Percentiles rank a stretch among this genome's conserved stretches.
Conservation (phyloP, 2,113 vertebrate genomes). For the Ahaetulla prasina region DNA sequence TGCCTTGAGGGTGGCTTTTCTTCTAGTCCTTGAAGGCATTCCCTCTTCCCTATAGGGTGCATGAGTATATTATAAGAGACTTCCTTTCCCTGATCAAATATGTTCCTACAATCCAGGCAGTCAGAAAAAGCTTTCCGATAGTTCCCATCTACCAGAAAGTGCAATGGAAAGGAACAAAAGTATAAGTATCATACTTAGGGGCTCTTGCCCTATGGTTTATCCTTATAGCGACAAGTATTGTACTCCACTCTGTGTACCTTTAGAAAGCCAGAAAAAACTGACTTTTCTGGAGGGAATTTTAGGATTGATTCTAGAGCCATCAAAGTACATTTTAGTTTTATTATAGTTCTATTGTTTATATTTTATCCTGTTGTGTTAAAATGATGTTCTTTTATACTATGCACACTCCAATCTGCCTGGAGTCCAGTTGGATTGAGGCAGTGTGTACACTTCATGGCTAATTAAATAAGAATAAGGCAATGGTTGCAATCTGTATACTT, state of each 20-base stretch:
- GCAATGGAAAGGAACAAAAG: background rate
- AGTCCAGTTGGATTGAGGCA: background rate
- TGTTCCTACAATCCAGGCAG: background rate
- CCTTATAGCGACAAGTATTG: background rate
- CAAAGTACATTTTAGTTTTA: background rate
- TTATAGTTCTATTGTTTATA: background rate
- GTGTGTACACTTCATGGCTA: background rate
- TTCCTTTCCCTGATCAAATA: background rate
- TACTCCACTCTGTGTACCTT: background rate
- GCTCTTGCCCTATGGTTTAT: background rate
- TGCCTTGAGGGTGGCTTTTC: background rate
- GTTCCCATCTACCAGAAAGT: background rate
- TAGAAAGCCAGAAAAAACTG: background rate
- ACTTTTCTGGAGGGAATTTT: background rate
- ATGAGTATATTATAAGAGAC: background rate
- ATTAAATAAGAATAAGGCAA: background rate
- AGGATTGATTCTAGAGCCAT: background rate
- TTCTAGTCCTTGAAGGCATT: background rate
- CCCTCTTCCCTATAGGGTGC: background rate
- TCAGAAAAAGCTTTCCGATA: background rate
- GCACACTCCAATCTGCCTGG: background rate
- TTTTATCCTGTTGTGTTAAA: background rate
- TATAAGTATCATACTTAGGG: background rate
- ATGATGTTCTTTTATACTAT: background rate
- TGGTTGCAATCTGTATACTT: background rate